A percentile compares a stretch with the other conserved stretches of the same genome.
phyloP scores from a whole-genome alignment of 2,113 vertebrate genomes.

The Myiagra hebetior region DNA sequence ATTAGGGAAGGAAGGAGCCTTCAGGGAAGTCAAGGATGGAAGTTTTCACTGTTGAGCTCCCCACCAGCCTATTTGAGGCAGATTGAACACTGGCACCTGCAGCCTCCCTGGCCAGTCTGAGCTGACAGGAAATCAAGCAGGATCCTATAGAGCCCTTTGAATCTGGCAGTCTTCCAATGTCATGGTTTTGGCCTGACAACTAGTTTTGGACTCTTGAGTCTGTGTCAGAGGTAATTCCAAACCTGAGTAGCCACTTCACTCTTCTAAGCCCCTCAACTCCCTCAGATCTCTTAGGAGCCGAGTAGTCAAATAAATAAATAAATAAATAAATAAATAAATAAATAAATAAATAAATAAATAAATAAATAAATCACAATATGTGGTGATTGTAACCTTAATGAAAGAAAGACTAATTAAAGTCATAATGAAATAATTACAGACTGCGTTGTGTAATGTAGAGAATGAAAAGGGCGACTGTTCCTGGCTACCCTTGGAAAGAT shows the following conservation, averaged over 20 bases:
- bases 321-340: not conserved
- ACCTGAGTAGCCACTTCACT: not conserved
- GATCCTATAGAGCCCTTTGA: not conserved
- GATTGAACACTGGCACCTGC: not conserved
- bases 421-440: not conserved
- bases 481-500: not conserved
- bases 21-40: not conserved
- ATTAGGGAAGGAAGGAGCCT: not conserved
- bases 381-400: not conserved
- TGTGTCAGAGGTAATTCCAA: not conserved
- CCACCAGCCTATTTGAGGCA: not conserved
- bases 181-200: not conserved
- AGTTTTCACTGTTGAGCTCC: not conserved
- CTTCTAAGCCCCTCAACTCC: not conserved
- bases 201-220: not conserved
- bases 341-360: not conserved
- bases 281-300: not conserved
- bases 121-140: not conserved
- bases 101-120: not conserved
- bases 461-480: not conserved
- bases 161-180: not conserved
- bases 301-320: not conserved
- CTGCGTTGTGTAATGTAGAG: not conserved
- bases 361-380: not conserved
- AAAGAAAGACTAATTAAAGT: slow-evolving; percentile 5